A percentile compares a stretch with the other conserved stretches of the same genome.
Conservation (phyloP, 1,140 invertebrate genomes). For the Monomorium pharaonis region DNA sequence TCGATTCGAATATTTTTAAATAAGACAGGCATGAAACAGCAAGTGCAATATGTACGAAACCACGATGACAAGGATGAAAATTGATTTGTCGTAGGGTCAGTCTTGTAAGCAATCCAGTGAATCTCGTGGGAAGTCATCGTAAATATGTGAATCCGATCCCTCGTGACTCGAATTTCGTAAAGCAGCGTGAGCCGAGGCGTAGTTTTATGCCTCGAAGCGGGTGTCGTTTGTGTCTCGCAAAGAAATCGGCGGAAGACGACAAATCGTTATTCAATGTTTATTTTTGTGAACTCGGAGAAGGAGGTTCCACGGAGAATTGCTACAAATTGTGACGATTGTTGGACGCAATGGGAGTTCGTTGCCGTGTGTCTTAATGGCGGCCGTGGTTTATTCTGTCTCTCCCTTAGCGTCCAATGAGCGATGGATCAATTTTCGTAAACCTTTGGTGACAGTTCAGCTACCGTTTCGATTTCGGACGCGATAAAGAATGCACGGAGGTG, state of each 20-base stretch:
- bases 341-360: slow-evolving; percentile 26
- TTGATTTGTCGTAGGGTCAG: background rate
- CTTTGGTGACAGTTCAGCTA: background rate
- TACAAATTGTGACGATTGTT: slow-evolving; percentile 17
- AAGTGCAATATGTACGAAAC: background rate
- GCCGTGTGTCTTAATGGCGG: background rate
- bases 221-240: background rate
- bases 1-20: too few species aligned
- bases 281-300: background rate
- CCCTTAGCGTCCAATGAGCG: background rate
- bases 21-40: background rate
- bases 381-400: background rate
- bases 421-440: background rate
- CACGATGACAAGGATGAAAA: slow-evolving; percentile 9
- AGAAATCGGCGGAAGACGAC: background rate
- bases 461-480: background rate
- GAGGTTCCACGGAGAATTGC: slow-evolving; percentile 16
- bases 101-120: background rate
- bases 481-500: slow-evolving; percentile 29
- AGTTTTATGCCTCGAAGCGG: background rate
- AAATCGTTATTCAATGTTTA: background rate
- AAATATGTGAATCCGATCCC: slow-evolving; percentile 7
- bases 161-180: slow-evolving; percentile 17
- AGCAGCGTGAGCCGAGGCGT: background rate
- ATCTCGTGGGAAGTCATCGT: background rate